Conservation (phyloP, 2,888 invertebrate genomes). For the Coleophora deauratella region DNA sequence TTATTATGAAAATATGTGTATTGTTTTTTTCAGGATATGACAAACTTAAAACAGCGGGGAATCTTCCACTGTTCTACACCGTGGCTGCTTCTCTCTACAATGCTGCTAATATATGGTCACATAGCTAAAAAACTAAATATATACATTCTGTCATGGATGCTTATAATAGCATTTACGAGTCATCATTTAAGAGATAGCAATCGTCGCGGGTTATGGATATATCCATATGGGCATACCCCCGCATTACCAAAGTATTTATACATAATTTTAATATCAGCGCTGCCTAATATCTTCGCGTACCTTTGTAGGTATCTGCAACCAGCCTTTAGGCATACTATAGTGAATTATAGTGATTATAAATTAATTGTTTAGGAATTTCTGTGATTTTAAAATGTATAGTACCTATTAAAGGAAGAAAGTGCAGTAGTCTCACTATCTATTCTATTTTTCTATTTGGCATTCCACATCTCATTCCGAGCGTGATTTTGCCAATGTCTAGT, state of each 20-base stretch:
- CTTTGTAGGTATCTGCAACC: conserved; percentile 30
- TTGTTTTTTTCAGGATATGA: conserved; percentile 51
- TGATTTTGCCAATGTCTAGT: too few species aligned
- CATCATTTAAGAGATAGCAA: conserved; percentile 56
- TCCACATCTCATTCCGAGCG: too few species aligned
- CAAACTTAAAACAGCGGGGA: conserved; percentile 39
- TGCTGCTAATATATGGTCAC: conserved; percentile 34
- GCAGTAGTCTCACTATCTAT: neutral
- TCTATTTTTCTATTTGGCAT: too few species aligned
- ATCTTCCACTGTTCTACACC: conserved; percentile 54
- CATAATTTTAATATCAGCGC: conserved; percentile 25
- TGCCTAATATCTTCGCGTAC: conserved; percentile 39
- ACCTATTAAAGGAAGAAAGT: neutral
- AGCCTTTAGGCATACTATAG: conserved; percentile 21
- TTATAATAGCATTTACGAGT: conserved; percentile 41
- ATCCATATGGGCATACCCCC: conserved; percentile 45
- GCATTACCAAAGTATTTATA: conserved; percentile 40
- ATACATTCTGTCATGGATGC: conserved; percentile 41
- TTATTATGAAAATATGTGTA: too few species aligned
- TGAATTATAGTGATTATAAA: conserved; percentile 16
- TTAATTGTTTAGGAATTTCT: conserved; percentile 14
- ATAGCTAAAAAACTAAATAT: conserved; percentile 34
- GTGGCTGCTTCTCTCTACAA: conserved; percentile 31
- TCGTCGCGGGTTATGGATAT: conserved; percentile 52
- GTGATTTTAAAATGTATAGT: neutral